These are phyloP conservation scores for Nysson spinosus DNA, from an alignment of 2,888 invertebrate genomes.

Conservation along the genomic window DNA sequence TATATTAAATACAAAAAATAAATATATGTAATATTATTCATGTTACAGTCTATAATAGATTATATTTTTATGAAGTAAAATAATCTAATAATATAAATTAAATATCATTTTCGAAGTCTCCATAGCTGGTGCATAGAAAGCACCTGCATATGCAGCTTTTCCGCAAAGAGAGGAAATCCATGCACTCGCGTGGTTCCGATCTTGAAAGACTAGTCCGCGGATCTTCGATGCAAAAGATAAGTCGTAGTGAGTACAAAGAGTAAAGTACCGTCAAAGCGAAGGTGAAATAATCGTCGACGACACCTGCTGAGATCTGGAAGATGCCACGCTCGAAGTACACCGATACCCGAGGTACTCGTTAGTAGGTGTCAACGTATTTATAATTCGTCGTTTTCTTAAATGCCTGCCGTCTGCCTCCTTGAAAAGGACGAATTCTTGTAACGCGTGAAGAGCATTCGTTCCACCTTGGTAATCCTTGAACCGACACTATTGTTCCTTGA, in stretches of 20 bases:
- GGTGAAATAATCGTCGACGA: conserved; percentile 43
- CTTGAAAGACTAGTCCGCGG: conserved; percentile 24
- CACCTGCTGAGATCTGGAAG: conserved; percentile 31
- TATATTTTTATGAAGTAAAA: too few relatives aligned
- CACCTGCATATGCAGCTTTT: too few relatives aligned
- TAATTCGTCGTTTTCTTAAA: conserved; percentile 33
- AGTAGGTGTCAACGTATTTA: conserved; percentile 39
- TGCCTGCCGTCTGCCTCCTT: conserved; percentile 5
- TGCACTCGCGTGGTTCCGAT: conserved; percentile 10
- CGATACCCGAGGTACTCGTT: conserved; percentile 37
- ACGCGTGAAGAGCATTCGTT: too few relatives aligned
- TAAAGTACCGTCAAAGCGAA: conserved; percentile 5
- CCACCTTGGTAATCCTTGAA: too few relatives aligned
- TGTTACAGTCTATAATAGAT: too few relatives aligned
- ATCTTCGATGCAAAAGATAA: conserved; percentile 36
- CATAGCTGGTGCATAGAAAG: too few relatives aligned
- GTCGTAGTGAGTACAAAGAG: conserved; percentile 11
- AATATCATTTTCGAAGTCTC: too few relatives aligned
- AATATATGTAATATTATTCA: too few relatives aligned
- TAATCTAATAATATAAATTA: too few relatives aligned
- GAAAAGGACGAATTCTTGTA: conserved; percentile 9
- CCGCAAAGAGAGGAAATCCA: too few relatives aligned
- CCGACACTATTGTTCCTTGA: too few relatives aligned
- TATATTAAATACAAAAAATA: too few relatives aligned
- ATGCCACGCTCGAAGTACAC: conserved; percentile 28